Evolutionary conservation across 2,888 invertebrate genomes (phyloP), one percentile per base, ranked within the genome.

Genomic region (Acronicta leporina): DNA sequence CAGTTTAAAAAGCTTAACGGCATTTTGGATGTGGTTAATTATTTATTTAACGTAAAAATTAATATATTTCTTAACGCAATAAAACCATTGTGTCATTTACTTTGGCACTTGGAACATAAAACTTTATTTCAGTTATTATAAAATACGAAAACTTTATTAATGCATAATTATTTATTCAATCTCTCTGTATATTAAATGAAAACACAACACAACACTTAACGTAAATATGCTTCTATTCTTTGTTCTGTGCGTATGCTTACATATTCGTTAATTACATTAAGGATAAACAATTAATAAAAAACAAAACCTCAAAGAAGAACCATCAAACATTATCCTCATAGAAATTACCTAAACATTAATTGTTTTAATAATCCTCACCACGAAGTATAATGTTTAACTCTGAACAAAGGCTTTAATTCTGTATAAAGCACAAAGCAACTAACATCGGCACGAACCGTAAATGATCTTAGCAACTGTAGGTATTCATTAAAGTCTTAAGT

Each of bases 401-500:
- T 11, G 50, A 54, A 73, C 60, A 55, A 68, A 55, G 54, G 38
- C 53, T 48, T 42, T 16, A 27, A 15, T 38, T 15, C 38, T 35
- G 25, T 55, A 65, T 41, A 46, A 45, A 56, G 43, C 42, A 54
- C 35, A 40, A 35, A 33, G 48, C 68, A 55, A 58, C 58, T 68
- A 67, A 56, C 52, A 73, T 52, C 42, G 59, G 51, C 59, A 52
- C 42, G 51, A 55, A 55, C 49, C 62, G 55, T 73, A 68, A 69
- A 69, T 73, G 69, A 69, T 69, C 63, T 68, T 70, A 72, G 75
- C 74, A 68, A 66, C 71, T 68, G 64, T 69, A 69, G 71, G 80
- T 79, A 83, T 85, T 85, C 85, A 85, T 85, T 85, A 84, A 79
- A 83, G 75, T 75, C 79, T 77, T 77, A 76, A 79, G 79, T 79